A percentile compares a stretch with the other conserved stretches of the same genome.
phyloP scores from a whole-genome alignment of 2,113 vertebrate species.

The Leucosticte australis region DNA sequence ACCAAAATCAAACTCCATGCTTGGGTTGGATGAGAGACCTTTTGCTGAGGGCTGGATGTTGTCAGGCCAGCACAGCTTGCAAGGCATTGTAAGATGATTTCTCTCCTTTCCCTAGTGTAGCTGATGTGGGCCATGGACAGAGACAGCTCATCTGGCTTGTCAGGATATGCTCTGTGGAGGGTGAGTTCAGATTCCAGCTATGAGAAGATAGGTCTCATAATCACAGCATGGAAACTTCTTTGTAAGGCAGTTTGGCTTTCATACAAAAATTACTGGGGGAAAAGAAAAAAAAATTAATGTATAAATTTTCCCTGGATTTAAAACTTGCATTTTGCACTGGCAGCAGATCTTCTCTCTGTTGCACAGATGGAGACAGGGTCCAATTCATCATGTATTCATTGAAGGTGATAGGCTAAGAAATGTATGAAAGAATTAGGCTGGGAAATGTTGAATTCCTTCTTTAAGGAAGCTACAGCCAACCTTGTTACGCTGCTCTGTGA shows the following conservation, averaged over 20 bases:
- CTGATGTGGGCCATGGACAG: neutral
- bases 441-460: neutral
- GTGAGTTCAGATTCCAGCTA: neutral
- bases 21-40: neutral
- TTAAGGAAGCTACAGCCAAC: neutral
- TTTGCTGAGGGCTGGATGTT: neutral
- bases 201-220: neutral
- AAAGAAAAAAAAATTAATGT: neutral
- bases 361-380: neutral
- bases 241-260: neutral
- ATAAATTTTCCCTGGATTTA: neutral
- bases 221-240: neutral
- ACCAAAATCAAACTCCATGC: fast-evolving
- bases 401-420: neutral
- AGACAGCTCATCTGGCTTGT: neutral
- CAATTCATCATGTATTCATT: neutral
- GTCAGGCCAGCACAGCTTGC: neutral
- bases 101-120: neutral
- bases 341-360: neutral
- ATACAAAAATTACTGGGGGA: neutral
- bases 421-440: neutral
- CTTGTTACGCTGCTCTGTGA: neutral
- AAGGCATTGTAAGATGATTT: neutral
- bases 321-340: neutral
- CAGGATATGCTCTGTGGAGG: neutral